Evolutionary conservation across 2,113 vertebrate species (phyloP), one percentile per base, ranked within the genome.

Genomic region (Neomonachus schauinslandi): DNA sequence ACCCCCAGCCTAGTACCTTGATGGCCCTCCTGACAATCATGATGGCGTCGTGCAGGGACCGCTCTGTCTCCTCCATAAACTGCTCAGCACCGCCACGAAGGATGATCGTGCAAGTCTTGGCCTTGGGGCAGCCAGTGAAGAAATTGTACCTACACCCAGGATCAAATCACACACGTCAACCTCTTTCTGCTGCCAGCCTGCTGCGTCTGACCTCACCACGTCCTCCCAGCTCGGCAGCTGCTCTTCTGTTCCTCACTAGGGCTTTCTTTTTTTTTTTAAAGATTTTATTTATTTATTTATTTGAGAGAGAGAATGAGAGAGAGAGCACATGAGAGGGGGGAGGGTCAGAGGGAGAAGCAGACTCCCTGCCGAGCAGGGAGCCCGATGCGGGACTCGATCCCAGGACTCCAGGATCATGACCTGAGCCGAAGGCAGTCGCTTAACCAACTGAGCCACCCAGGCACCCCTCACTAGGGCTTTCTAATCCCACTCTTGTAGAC

Each of bases 11-110:
- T 13, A 51, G 33, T 65, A 99, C 99, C 99, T 99, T 99, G 98
- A 99, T 99, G 39, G 99, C 99, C 72, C 99, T 99, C 96, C 99
- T 99, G 72, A 99, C 99, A 0, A 99, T 99, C 99, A 99, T 99
- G 98, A 99, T 99, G 98, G 99, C 99, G 0, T 99, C 99, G 0
- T 99, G 99, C 96, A 99, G 99, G 4, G 99, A 99, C 2, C 99
- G 99, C 89, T 99, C 99, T 0, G 99, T 99, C 99, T 99, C 99
- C 69, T 99, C 99, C 99, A 99, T 99, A 98, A 99, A 99, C 99
- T 99, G 99, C 77, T 99, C 99, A 0, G 99, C 99, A 0, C 99
- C 99, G 0, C 99, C 99, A 0, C 99, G 99, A 97, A 99, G 99
- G 96, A 99, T 99, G 95, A 99, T 99, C 16, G 99, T 99, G 97